Evolutionary conservation across 2,888 invertebrate species (phyloP).

Genomic region (Drosophila engyochracea): DNA sequence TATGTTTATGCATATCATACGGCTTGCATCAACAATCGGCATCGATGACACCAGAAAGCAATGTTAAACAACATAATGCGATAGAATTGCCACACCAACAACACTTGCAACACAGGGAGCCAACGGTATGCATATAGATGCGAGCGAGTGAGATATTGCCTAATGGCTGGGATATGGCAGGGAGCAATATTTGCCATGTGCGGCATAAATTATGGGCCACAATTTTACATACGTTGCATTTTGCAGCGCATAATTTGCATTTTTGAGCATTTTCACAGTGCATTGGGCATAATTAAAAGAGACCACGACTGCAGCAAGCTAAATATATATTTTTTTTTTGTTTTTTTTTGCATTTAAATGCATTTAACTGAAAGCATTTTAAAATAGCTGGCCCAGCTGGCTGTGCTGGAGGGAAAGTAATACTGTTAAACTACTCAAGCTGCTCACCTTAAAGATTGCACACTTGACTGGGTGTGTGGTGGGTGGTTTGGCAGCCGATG

Average conservation of each 20-base stretch:
- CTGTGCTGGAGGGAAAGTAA: neutral
- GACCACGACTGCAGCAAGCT: constrained; percentile 20
- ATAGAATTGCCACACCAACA: constrained; percentile 38
- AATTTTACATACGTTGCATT: constrained; percentile 74
- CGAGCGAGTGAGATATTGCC: constrained; percentile 5
- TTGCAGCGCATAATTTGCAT: constrained; percentile 75
- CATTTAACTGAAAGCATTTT: constrained; percentile 48
- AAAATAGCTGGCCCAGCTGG: neutral
- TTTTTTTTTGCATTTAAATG: constrained; percentile 50
- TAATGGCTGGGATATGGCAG: neutral
- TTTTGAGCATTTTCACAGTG: constrained; percentile 77
- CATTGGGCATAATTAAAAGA: constrained; percentile 76
- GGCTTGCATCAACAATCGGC: constrained; percentile 58
- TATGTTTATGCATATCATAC: constrained; percentile 56
- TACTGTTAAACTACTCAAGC: constrained; percentile 32
- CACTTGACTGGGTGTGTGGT: constrained; percentile 41
- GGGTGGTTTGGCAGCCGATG: neutral
- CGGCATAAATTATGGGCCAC: constrained; percentile 69
- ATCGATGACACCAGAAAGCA: constrained; percentile 59
- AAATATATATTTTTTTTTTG: constrained; percentile 4
- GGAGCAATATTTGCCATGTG: constrained; percentile 27
- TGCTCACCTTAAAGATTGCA: constrained; percentile 61
- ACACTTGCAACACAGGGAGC: constrained; percentile 16
- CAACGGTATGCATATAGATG: constrained; percentile 13
- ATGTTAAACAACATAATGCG: constrained; percentile 72